Evolutionary conservation across 2,888 invertebrate genomes (phyloP).

Genomic region (Dicyrtoma fusca): DNA sequence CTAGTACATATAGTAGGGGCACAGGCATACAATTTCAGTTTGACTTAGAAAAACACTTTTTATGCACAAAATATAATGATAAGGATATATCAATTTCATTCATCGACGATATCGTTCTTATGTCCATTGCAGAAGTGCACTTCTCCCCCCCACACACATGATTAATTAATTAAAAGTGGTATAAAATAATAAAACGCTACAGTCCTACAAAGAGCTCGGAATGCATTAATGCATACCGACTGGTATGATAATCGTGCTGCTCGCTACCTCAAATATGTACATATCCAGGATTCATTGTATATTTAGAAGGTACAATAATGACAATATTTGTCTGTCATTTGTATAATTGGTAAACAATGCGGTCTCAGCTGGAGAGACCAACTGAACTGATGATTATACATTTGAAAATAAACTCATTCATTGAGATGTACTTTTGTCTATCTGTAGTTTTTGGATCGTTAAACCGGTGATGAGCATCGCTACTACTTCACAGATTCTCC

Average conservation of each 20-base stretch:
- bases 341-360: too few relatives aligned
- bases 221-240: too few relatives aligned
- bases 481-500: too few relatives aligned
- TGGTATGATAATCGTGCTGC: neutral
- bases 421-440: too few relatives aligned
- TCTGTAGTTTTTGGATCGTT: too few relatives aligned
- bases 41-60: conserved; percentile 30
- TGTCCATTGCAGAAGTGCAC: too few relatives aligned
- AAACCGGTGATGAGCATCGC: too few relatives aligned
- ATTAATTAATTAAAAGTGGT: neutral
- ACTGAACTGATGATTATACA: too few relatives aligned
- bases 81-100: neutral
- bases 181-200: too few relatives aligned
- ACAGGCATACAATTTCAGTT: neutral
- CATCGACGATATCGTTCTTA: neutral
- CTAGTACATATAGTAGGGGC: neutral
- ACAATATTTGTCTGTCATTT: neutral
- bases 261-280: neutral
- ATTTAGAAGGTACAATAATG: neutral
- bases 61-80: neutral
- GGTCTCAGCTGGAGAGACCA: too few relatives aligned
- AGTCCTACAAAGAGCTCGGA: too few relatives aligned
- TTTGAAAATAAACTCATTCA: too few relatives aligned
- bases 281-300: neutral
- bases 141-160: neutral